Evolutionary conservation across 1,140 invertebrate species (phyloP).

Genomic region (Drosophila repletoides): DNA sequence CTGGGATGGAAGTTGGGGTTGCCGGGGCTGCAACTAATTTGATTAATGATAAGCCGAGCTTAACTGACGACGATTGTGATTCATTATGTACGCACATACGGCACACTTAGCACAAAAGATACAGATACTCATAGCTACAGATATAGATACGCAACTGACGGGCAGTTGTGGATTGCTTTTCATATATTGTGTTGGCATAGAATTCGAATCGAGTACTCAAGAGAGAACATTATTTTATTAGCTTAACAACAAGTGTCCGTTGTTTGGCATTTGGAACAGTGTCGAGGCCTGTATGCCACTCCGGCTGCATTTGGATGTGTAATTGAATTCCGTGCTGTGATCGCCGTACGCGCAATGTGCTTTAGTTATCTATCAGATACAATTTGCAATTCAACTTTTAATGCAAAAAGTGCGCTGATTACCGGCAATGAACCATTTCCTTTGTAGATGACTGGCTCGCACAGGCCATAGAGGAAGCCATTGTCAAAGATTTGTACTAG

Average conservation of each 20-base stretch:
- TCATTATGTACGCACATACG: conserved; percentile 75
- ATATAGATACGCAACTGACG: conserved; percentile 10
- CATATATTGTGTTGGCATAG: conserved; percentile 48
- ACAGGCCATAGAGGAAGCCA: conserved; percentile 13
- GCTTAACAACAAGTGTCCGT: conserved; percentile 61
- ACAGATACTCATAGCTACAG: conserved; percentile 2
- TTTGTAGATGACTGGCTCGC: conserved; percentile 30
- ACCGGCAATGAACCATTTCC: conserved; percentile 74
- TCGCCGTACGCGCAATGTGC: conserved; percentile 6
- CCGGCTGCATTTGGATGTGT: no score
- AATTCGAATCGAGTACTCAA: conserved; percentile 16
- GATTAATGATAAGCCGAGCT: conserved; percentile 79
- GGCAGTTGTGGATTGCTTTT: conserved; percentile 29
- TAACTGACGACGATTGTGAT: conserved; percentile 79
- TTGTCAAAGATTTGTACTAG: no score
- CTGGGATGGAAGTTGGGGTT: no score
- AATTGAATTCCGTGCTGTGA: conserved; percentile 44
- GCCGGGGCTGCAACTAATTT: conserved; percentile 67
- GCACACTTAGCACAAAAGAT: conserved; percentile 64
- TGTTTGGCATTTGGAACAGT: conserved; percentile 32
- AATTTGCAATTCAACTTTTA: conserved; percentile 66
- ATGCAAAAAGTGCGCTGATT: conserved; percentile 45
- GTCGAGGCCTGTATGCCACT: conserved; percentile 7
- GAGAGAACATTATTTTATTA: conserved; percentile 59
- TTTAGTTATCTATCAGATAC: conserved; percentile 57